Evolutionary conservation across 2,113 vertebrate species (phyloP), one percentile per base, ranked within the genome.

Genomic region (Copsychus sechellarum): DNA sequence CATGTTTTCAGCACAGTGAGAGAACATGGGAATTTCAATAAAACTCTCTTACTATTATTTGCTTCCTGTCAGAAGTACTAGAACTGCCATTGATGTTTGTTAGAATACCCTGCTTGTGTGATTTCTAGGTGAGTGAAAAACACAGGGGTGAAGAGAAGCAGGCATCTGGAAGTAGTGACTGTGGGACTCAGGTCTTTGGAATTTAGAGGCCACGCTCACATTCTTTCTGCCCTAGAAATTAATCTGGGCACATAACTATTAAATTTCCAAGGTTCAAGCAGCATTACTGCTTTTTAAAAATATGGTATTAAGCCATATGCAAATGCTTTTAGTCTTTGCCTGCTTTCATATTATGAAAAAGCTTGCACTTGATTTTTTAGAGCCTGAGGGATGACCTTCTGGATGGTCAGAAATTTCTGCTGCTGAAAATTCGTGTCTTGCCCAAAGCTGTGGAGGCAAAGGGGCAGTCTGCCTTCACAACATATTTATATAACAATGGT

Each of bases 391-490:
- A 80, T 96, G 91, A 94, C 77, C 48, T 96, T 92, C 77, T 79
- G 79, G 71, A 91, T 86, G 73, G 80, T 67, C 86, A 93, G 86
- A 89, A 84, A 88, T 92, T 93, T 88, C 64, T 93, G 76, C 79
- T 33, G 26, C 77, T 95, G 78, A 70, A 96, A 89, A 92, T 83
- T 51, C 6, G 2, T 64, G 8, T 90, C 33, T 86, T 91, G n/a
- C 81, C 81, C 36, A 70, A 87, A 90, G 65, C 64, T 81, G 50
- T 61, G 57, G 16, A 23, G 9, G 65, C 26, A 50, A 85, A 77
- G 70, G 45, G 50, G 5, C 67, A 56, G 77, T 88, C 28, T 94
- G 87, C 47, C 34, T 88, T 93, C 61, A 31, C 57, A 61, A n/a
- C 17, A 9, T 31, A 33, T 77, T 88, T 88, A 6, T 66, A 6